phyloP scores from a whole-genome alignment of 2,113 vertebrate species.

The Aviceda subcristata region DNA sequence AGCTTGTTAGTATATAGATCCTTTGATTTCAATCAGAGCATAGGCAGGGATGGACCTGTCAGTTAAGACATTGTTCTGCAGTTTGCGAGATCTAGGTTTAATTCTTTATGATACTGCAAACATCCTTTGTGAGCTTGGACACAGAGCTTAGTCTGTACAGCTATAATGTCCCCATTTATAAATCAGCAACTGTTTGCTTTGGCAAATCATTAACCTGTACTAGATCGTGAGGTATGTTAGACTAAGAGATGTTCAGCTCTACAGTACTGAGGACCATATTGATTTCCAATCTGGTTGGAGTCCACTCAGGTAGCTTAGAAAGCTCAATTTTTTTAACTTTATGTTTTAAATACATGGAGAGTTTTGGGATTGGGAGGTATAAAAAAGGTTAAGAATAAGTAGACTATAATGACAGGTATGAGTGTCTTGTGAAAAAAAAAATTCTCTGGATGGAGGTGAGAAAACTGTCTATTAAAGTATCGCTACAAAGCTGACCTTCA shows the following conservation, averaged over 20 bases:
- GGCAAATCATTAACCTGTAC: neutral
- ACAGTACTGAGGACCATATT: neutral
- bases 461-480: neutral
- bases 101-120: neutral
- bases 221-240: neutral
- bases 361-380: rapidly evolving
- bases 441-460: neutral
- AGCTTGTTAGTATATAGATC: neutral
- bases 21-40: neutral
- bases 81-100: neutral
- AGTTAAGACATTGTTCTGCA: neutral
- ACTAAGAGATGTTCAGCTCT: neutral
- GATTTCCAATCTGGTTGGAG: neutral
- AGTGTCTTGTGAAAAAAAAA: neutral
- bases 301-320: neutral
- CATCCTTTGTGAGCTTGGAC: neutral
- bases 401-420: neutral
- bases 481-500: neutral
- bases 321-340: neutral
- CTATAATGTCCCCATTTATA: neutral
- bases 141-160: neutral
- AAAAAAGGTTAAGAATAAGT: neutral
- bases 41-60: neutral
- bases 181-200: neutral
- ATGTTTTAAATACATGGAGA: neutral